Conservation (phyloP, 2,113 vertebrate genomes). For the Eulacestoma nigropectus region DNA sequence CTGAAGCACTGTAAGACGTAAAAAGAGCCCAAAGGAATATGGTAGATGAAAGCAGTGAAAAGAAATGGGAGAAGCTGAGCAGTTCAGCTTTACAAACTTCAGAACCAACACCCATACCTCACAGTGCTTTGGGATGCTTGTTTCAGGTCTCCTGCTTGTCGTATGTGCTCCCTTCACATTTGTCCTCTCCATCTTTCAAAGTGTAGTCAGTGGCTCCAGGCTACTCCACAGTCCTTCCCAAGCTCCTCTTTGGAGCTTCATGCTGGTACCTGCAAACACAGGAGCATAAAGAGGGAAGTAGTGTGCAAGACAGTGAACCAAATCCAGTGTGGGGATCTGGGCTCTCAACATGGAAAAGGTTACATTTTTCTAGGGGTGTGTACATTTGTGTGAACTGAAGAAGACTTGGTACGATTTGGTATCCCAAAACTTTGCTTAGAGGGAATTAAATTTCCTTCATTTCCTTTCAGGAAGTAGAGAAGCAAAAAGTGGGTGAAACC, state of each 20-base stretch:
- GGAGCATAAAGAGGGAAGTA: neutral
- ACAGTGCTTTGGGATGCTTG: neutral
- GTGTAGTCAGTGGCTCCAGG: neutral
- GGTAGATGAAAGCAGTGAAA: neutral
- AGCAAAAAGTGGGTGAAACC: neutral
- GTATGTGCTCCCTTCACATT: fast-evolving
- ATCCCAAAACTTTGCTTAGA: neutral
- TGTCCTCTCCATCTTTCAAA: neutral
- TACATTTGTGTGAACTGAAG: neutral
- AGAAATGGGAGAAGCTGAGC: neutral
- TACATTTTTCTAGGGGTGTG: fast-evolving
- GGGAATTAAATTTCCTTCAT: neutral
- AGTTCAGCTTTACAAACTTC: neutral
- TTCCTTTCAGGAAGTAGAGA: neutral
- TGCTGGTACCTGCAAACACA: neutral
- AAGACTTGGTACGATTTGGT: neutral
- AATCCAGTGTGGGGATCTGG: neutral
- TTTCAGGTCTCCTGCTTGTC: neutral
- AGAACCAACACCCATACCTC: neutral
- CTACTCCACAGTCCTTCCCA: neutral
- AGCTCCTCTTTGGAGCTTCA: neutral
- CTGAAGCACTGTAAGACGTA: neutral
- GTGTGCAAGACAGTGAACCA: neutral
- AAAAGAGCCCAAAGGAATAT: neutral
- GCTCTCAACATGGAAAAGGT: neutral